phyloP scores from a whole-genome alignment of 64 coral and sea anemone species.

The Montipora efflorescens region DNA sequence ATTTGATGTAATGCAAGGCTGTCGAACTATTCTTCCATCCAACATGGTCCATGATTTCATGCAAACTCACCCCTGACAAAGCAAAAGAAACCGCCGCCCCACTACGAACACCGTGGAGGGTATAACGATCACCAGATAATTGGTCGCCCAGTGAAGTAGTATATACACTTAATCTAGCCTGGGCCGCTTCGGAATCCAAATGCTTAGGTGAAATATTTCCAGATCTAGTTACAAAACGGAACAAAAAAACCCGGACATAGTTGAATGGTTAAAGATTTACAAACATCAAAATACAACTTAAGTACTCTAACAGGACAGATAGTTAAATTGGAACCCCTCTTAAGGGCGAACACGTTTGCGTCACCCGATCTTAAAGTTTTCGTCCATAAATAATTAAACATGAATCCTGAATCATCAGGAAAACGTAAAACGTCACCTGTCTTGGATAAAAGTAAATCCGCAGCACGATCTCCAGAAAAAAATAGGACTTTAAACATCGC shows the following conservation, averaged over 20 bases:
- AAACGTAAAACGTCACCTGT: no score
- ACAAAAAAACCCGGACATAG: slow-evolving; percentile 34
- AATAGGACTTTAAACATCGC: no score
- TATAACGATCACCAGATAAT: neutral
- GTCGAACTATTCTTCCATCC: slow-evolving; percentile 38
- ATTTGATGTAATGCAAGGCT: slow-evolving; percentile 34
- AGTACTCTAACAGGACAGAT: slow-evolving; percentile 33
- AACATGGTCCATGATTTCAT: neutral
- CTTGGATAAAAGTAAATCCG: no score
- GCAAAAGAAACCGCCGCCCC: slow-evolving; percentile 43
- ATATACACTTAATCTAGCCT: slow-evolving; percentile 14
- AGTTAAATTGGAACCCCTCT: neutral
- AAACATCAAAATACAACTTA: slow-evolving; percentile 25
- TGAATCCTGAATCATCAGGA: no score
- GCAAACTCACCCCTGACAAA: slow-evolving; percentile 7
- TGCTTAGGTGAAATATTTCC: neutral
- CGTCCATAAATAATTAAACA: neutral
- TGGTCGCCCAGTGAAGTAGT: no score
- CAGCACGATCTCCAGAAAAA: no score
- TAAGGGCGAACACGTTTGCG: slow-evolving; percentile 12
- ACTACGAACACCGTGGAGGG: slow-evolving; percentile 52
- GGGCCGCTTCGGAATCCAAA: neutral
- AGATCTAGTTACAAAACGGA: slow-evolving; percentile 12
- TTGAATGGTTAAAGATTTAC: neutral
- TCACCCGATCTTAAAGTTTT: slow-evolving; percentile 18